Percentiles rank a stretch among this genome's conserved stretches.
Evolutionary conservation across 2,888 invertebrate genomes (phyloP).

Genomic region (Sarcophaga caerulescens): DNA sequence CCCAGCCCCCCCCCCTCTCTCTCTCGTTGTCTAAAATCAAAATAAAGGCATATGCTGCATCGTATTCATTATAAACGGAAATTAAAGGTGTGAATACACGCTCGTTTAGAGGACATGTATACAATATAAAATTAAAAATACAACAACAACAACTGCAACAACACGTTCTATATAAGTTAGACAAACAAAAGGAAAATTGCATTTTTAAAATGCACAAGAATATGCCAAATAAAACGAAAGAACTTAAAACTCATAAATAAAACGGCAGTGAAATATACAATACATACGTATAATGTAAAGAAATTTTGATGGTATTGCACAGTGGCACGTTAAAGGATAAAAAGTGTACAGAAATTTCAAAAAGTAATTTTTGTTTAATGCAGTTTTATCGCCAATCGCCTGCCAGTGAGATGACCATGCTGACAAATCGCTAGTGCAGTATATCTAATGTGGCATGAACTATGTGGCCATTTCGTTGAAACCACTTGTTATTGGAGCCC

Average conservation of each 20-base stretch:
- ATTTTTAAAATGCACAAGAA: conserved; percentile 26
- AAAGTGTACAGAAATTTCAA: too few species aligned
- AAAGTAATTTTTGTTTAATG: too few species aligned
- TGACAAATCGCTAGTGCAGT: too few species aligned
- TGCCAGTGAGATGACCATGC: too few species aligned
- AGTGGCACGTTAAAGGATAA: too few species aligned
- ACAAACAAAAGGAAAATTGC: conserved; percentile 7
- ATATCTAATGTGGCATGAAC: too few species aligned
- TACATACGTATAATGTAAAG: too few species aligned
- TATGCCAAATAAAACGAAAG: not conserved
- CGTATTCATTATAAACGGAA: conserved; percentile 50
- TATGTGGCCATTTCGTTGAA: too few species aligned
- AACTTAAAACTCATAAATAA: conserved; percentile 32
- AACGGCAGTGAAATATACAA: not conserved
- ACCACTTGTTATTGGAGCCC: too few species aligned
- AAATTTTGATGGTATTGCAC: too few species aligned
- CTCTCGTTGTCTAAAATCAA: not conserved
- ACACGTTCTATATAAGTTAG: not conserved
- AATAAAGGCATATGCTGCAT: conserved; percentile 33
- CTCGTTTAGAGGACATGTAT: conserved; percentile 29
- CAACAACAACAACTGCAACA: conserved; percentile 1
- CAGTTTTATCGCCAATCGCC: too few species aligned
- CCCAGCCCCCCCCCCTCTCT: not conserved
- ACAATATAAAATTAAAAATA: conserved; percentile 9
- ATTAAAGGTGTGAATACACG: conserved; percentile 55